These are phyloP conservation scores for Pseudomyrmex dendroicus DNA, from an alignment of 1,140 invertebrate species.

Conservation along the genomic window DNA sequence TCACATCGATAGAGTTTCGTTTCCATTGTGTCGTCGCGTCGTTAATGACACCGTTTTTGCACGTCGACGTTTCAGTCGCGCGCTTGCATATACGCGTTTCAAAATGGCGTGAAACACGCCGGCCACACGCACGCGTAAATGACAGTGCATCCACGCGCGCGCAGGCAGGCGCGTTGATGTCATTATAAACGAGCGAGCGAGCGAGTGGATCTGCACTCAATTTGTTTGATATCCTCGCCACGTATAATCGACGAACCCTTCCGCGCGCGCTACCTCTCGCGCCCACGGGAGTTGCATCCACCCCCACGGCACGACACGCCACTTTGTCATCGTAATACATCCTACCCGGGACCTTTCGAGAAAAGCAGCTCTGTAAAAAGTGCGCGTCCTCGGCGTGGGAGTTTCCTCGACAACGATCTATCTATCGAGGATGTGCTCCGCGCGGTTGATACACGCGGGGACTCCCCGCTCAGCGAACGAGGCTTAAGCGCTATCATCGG, in stretches of 20 bases:
- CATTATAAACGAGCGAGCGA: slow-evolving; percentile 76
- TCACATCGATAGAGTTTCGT: slow-evolving; percentile 43
- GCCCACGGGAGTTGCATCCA: slow-evolving; percentile 8
- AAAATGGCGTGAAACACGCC: slow-evolving; percentile 51
- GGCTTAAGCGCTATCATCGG: slow-evolving; percentile 50
- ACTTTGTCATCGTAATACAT: slow-evolving; percentile 76
- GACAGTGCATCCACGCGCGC: slow-evolving; percentile 32
- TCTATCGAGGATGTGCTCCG: slow-evolving; percentile 41
- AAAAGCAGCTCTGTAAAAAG: slow-evolving; percentile 50
- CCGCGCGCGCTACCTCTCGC: slow-evolving; percentile 1
- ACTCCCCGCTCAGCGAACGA: slow-evolving; percentile 30
- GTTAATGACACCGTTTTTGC: slow-evolving; percentile 65
- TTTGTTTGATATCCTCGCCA: slow-evolving; percentile 75
- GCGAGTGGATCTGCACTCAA: slow-evolving; percentile 77
- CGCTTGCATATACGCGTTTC: slow-evolving; percentile 5
- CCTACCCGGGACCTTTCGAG: slow-evolving; percentile 31
- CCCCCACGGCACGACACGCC: slow-evolving; percentile 55
- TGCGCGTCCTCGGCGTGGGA: slow-evolving; percentile 6
- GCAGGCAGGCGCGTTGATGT: slow-evolving; percentile 73
- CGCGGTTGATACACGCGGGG: neutral
- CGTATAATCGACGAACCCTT: slow-evolving; percentile 49
- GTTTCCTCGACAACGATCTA: slow-evolving; percentile 46
- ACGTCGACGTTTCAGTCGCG: slow-evolving; percentile 40
- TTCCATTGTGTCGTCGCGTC: slow-evolving; percentile 47
- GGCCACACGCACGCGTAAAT: slow-evolving; percentile 15